Conservation (phyloP, 2,113 vertebrate species). For the Nannobrachium achirus region DNA sequence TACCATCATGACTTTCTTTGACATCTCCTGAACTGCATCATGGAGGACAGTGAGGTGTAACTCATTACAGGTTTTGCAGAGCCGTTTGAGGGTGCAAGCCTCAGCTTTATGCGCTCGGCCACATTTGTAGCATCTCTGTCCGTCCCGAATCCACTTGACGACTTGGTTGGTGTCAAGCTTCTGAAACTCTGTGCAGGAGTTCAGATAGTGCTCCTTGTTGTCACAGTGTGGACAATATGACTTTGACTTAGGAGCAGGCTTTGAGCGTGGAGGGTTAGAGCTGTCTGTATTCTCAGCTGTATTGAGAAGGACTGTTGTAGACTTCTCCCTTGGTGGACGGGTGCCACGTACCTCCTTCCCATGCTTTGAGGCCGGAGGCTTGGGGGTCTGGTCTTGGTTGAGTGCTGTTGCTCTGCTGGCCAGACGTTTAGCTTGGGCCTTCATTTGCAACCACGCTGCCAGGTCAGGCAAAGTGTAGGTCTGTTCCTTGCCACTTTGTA, state of each 20-base stretch:
- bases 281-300: not conserved
- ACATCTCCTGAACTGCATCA: not conserved
- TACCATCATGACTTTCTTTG: not conserved
- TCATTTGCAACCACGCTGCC: not conserved
- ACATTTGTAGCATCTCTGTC: not conserved
- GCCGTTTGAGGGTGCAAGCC: no score
- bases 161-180: not conserved
- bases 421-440: conserved; percentile 15
- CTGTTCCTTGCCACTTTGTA: conserved; percentile 5
- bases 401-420: not conserved
- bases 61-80: conserved; percentile 6
- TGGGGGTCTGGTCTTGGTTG: not conserved
- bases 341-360: no score
- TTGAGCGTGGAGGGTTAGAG: no score
- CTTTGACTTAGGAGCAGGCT: not conserved
- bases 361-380: no score
- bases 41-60: conserved; percentile 16
- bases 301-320: no score
- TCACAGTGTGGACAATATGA: conserved; percentile 1
- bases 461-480: conserved; percentile 23
- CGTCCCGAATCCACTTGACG: conserved; percentile 2
- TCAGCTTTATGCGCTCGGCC: not conserved
- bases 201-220: conserved; percentile 2
- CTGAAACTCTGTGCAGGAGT: not conserved
- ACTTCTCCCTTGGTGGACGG: no score